Evolutionary conservation across 1,140 invertebrate genomes (phyloP), one percentile per base, ranked within the genome.

Genomic region (Pteromalus puparum): DNA sequence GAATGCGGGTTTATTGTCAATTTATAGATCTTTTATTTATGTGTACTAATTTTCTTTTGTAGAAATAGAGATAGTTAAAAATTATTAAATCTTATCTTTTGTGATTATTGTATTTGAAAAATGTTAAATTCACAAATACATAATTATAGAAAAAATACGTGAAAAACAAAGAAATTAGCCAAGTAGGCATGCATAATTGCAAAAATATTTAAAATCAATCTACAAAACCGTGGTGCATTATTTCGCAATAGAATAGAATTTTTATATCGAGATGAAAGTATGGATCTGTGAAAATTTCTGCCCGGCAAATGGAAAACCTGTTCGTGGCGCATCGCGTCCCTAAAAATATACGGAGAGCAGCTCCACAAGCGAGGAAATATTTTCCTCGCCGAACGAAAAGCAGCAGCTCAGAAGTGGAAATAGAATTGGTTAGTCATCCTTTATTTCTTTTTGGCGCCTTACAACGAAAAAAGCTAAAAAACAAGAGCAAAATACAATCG

Each of bases 341-440:
- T 84, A 79, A 80, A 84, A 84, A 84, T 79, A 83, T 28, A 78
- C 65, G 21, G 67, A 72, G 75, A 15, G 26, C 53, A 61, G 21
- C 53, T 61, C 53, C 53, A 15, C 67, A 12, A 78, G 76, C 76
- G 67, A 67, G 68, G 68, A 74, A 80, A 73, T 65, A 80, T 84
- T 84, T 84, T 79, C 76, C 70, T 77, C 82, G 76, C 7, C 68
- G 48, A 84, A 79, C 82, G 75, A 78, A 78, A 83, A 78, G 38
- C 74, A 28, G 53, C 53, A 61, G 53, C 53, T 61, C 53, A 9
- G 2, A 42, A 48, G 42, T 83, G 61, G 82, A 83, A 83, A 83
- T 83, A 83, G 82, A 83, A 83, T 7, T 21, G n/a, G 73, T 78
- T 83, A 72, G 74, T 83, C 82, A 83, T 78, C 46, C 70, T 12